Percentiles rank a stretch among this genome's conserved stretches.
These are phyloP conservation scores for Astreopora myriophthalma DNA, from an alignment of 64 coral and sea anemone species.

Conservation along the genomic window DNA sequence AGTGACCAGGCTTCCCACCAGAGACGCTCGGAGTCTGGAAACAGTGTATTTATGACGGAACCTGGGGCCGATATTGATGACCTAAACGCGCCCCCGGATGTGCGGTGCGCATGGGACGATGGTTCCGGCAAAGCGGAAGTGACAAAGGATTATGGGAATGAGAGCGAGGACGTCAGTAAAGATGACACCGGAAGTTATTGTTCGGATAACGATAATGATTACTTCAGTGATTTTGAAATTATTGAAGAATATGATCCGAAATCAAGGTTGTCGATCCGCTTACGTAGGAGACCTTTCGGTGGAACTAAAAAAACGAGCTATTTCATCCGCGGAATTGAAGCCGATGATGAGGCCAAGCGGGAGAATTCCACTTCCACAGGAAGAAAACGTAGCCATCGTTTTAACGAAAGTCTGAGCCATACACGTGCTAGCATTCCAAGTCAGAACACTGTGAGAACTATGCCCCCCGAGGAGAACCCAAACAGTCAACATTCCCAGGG, in stretches of 20 bases:
- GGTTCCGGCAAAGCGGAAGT: neutral
- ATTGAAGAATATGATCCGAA: conserved; percentile 68
- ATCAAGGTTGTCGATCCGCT: conserved; percentile 31
- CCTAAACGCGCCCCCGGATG: neutral
- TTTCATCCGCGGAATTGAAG: conserved; percentile 11
- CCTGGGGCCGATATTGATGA: conserved; percentile 26
- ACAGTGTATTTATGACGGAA: conserved; percentile 37
- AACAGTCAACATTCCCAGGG: neutral
- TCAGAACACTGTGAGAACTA: neutral
- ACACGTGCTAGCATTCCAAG: neutral
- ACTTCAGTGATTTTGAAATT: conserved; percentile 25
- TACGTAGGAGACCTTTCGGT: conserved; percentile 2
- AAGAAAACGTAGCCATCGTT: neutral
- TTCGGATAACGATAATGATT: conserved; percentile 5
- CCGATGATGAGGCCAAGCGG: neutral
- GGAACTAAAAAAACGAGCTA: neutral
- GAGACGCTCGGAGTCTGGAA: neutral
- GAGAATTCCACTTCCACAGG: neutral
- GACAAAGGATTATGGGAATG: neutral
- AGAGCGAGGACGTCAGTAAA: neutral
- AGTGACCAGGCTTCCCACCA: neutral
- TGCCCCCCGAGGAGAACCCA: neutral
- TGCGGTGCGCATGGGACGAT: conserved; percentile 40
- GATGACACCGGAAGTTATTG: neutral
- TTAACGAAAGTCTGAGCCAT: neutral